Base-by-base conservation (phyloP, 2,113 vertebrate species). In the Oreotrochilus melanogaster region DNA sequence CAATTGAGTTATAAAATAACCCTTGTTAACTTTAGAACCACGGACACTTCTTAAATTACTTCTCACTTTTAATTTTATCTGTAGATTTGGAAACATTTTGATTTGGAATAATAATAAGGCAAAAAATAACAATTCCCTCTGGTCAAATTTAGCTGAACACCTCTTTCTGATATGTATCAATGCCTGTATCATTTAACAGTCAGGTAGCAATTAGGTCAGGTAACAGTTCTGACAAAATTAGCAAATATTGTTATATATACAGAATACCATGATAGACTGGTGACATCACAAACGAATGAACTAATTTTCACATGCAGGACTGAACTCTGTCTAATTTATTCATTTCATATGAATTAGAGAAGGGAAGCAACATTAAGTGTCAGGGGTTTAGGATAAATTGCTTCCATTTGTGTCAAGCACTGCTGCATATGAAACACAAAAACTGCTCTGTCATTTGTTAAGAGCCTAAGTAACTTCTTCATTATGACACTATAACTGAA, bases 321-420 rank as follows among this genome's bases (percentile, higher is more conserved):
- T 65, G 33, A 95, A 79, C 37, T 81, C 18, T 80, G 27, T 45
- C 31, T 57, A 67, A 96, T 91, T 78, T 83, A 78, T 92, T 88
- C 21, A 53, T 87, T 86, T 71, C 35, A 28, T 62, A 82, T 31
- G 61, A 95, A 83, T 4, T 37, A 67, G 37, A 75, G 56, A 93
- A 89, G 75, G 70, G 85, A 92, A 96, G 61, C 76, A 72, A 88
- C 76, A 88, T 31, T 82, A 78, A 94, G 80, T 78, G 53, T n/a
- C 79, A 88, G 91, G 53, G 66, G 21, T 91, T 94, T 91, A 89
- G 83, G 79, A 81, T 94, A 96, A 92, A 91, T 86, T 53, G 83
- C 86, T 95, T 92, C 81, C 22, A 1, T 81, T 82, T 89, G 74
- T 10, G 6, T 88, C 75, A 88, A 95, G 65, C 3, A 7, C 60